phyloP scores from a whole-genome alignment of 2,113 vertebrate species.

The Cepphus grylle region DNA sequence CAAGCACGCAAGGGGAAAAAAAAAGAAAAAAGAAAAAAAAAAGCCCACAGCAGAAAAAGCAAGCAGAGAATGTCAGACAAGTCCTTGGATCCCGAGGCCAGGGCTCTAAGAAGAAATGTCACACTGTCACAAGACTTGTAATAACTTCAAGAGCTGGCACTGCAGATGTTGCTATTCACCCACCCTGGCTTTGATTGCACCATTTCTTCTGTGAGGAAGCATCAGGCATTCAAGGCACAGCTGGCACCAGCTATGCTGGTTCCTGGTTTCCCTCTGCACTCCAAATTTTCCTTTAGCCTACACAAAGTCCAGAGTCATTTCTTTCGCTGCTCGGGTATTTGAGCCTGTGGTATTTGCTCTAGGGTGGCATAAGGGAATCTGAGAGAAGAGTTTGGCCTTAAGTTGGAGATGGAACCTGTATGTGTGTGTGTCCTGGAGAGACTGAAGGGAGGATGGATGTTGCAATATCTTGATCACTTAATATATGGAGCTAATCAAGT shows the following conservation, averaged over 20 bases:
- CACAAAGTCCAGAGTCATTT: not conserved
- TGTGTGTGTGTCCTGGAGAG: not conserved
- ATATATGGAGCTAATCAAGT: not conserved
- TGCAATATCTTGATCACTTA: not conserved
- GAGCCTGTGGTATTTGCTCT: not conserved
- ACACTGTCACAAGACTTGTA: not conserved
- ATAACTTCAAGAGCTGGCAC: not conserved
- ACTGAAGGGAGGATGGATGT: not conserved
- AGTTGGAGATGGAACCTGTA: not conserved
- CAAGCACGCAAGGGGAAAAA: not conserved
- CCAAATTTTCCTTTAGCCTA: not conserved
- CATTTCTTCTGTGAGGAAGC: not conserved
- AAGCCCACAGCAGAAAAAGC: not conserved
- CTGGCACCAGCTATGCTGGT: not conserved
- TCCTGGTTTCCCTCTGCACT: not conserved
- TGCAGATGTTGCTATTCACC: not conserved
- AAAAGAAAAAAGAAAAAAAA: too few relatives aligned
- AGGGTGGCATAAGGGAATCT: not conserved
- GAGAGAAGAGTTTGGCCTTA: not conserved
- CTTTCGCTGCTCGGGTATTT: not conserved
- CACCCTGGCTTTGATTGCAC: not conserved
- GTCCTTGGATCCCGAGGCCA: not conserved
- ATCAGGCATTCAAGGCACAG: not conserved
- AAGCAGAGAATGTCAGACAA: not conserved
- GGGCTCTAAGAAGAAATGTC: not conserved